Evolutionary conservation across 2,797 vertebrate genomes (phyloP).

Genomic region (Hemibagrus guttatus): DNA sequence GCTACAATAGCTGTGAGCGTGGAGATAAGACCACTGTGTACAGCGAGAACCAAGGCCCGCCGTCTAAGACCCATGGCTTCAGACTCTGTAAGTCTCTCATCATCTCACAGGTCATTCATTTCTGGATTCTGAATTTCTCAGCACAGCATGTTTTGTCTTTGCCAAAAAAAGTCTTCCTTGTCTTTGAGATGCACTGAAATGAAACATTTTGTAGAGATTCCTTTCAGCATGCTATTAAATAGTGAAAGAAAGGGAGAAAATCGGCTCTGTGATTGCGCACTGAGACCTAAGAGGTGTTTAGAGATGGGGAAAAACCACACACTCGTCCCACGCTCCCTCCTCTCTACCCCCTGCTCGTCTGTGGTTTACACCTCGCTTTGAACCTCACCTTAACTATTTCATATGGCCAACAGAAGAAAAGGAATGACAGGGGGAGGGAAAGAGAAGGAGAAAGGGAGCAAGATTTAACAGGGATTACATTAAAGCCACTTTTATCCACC

Average conservation of each 20-base stretch:
- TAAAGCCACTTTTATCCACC: conserved; percentile 75
- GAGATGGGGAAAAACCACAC: conserved; percentile 39
- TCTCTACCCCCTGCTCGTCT: conserved; percentile 66
- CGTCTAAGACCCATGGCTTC: conserved; percentile 85
- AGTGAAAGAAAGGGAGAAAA: conserved; percentile 23
- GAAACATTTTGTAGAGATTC: conserved; percentile 28
- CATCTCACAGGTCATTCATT: conserved; percentile 30
- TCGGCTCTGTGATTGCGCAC: conserved; percentile 13
- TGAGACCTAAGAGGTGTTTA: conserved; percentile 1
- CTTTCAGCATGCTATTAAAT: conserved; percentile 9
- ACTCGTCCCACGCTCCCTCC: conserved; percentile 73
- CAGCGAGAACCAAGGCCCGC: conserved; percentile 83
- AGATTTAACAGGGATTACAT: conserved; percentile 78
- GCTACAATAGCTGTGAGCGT: conserved; percentile 90
- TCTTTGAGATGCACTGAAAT: conserved; percentile 29
- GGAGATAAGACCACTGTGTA: conserved; percentile 92
- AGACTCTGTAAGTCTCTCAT: conserved; percentile 88
- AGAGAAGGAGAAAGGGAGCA: conserved; percentile 70
- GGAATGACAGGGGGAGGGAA: conserved; percentile 61
- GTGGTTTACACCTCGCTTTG: conserved; percentile 69
- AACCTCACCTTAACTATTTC: conserved; percentile 71
- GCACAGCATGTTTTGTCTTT: conserved; percentile 11
- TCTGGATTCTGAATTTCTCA: conserved; percentile 3
- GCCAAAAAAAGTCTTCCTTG: neutral
- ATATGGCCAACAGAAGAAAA: conserved; percentile 66